Percentiles rank a stretch among this genome's conserved stretches.
Conservation (phyloP, 2,888 invertebrate genomes). For the Apamea epomidion region DNA sequence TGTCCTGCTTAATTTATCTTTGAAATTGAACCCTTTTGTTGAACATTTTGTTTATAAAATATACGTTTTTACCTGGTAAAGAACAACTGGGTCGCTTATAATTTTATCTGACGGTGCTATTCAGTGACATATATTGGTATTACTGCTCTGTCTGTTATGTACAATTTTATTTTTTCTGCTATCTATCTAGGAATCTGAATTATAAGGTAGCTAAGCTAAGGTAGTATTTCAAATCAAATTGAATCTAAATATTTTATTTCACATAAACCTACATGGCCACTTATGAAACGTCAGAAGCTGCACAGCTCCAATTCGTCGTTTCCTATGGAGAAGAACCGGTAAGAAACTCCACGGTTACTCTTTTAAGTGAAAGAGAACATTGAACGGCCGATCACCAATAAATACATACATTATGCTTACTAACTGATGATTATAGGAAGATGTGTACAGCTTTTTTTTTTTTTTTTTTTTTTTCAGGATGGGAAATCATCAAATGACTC, state of each 20-base stretch:
- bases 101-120: neutral
- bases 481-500: too few species aligned
- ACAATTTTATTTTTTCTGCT: too few species aligned
- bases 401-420: neutral
- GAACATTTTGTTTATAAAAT: conserved; percentile 16
- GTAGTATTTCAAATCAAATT: too few species aligned
- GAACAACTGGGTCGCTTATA: neutral
- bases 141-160: neutral
- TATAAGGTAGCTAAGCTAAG: neutral
- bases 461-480: too few species aligned
- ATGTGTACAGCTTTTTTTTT: neutral
- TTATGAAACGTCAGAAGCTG: too few species aligned
- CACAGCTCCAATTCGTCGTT: too few species aligned
- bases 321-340: too few species aligned
- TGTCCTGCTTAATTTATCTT: conserved; percentile 37
- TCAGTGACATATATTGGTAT: neutral
- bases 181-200: neutral
- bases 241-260: too few species aligned
- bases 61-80: conserved; percentile 5
- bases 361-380: neutral
- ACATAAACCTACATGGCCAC: too few species aligned
- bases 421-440: neutral
- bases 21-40: conserved; percentile 38
- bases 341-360: too few species aligned
- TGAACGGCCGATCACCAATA: neutral